phyloP scores from a whole-genome alignment of 2,888 invertebrate species.

The Leucania comma region DNA sequence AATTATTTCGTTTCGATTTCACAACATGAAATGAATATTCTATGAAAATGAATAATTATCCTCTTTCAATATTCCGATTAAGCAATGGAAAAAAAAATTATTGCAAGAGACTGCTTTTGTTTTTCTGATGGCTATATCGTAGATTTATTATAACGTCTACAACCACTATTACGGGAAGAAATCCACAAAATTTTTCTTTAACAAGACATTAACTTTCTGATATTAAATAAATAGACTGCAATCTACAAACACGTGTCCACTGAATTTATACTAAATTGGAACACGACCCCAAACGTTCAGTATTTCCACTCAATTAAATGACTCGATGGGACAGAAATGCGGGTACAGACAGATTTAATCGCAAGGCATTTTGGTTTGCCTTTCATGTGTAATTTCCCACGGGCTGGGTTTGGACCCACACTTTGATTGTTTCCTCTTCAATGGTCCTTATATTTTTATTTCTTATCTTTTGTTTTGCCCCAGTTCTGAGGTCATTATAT shows the following conservation, averaged over 20 bases:
- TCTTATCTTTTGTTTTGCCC: slow-evolving; percentile 54
- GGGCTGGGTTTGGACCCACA: slow-evolving; percentile 68
- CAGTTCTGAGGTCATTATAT: slow-evolving; percentile 46
- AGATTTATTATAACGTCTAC: neutral
- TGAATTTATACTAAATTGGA: slow-evolving; percentile 75
- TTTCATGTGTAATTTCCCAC: slow-evolving; percentile 83
- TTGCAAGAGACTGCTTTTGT: too few species aligned
- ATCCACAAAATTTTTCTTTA: slow-evolving; percentile 43
- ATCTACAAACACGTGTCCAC: slow-evolving; percentile 70
- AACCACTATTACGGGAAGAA: neutral
- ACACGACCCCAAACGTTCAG: slow-evolving; percentile 73
- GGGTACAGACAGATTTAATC: slow-evolving; percentile 83
- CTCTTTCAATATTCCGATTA: too few species aligned
- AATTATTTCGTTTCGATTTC: too few species aligned
- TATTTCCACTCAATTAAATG: slow-evolving; percentile 85
- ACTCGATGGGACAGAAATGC: slow-evolving; percentile 83
- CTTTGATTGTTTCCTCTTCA: slow-evolving; percentile 74
- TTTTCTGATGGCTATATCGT: neutral
- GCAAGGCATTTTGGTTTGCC: slow-evolving; percentile 80
- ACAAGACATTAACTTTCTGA: slow-evolving; percentile 51
- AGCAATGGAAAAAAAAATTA: too few species aligned
- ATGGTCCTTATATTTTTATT: slow-evolving; percentile 66
- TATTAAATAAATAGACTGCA: slow-evolving; percentile 59
- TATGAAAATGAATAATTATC: too few species aligned
- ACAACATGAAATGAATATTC: too few species aligned